These are phyloP conservation scores for Pteria penguin DNA, from an alignment of 2,888 invertebrate genomes.

Conservation along the genomic window DNA sequence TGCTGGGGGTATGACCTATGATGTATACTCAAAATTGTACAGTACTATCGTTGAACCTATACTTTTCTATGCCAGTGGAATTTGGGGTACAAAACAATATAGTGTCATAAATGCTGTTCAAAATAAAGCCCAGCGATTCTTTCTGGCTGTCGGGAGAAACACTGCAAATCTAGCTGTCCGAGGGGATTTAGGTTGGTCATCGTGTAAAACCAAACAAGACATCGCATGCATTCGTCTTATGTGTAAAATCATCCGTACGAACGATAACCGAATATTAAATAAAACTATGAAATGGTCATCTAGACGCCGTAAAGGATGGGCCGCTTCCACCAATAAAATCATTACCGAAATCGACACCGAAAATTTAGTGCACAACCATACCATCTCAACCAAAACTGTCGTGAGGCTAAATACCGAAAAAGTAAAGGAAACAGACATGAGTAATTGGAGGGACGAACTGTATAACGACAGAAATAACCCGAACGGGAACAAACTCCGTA, in stretches of 20 bases:
- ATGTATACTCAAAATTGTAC: slow-evolving; percentile 23
- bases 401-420: too few species aligned
- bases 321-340: neutral
- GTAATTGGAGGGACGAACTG: too few species aligned
- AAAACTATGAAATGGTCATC: neutral
- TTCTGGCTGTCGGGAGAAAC: slow-evolving; percentile 13
- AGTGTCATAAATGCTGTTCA: slow-evolving; percentile 18
- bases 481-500: too few species aligned
- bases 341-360: neutral
- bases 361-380: too few species aligned
- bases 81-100: slow-evolving; percentile 24
- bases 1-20: slow-evolving; percentile 26
- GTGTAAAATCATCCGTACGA: neutral
- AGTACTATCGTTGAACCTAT: slow-evolving; percentile 22
- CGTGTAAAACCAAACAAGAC: neutral
- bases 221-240: neutral
- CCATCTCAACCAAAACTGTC: too few species aligned
- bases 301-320: neutral
- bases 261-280: neutral
- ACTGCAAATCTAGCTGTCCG: slow-evolving; percentile 14
- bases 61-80: slow-evolving; percentile 22
- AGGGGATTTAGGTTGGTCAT: slow-evolving; percentile 27
- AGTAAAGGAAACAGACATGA: too few species aligned
- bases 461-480: too few species aligned
- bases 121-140: slow-evolving; percentile 24